Percentiles rank a stretch among this genome's conserved stretches.
Conservation (phyloP, 2,888 invertebrate genomes). For the Melieria crassipennis region DNA sequence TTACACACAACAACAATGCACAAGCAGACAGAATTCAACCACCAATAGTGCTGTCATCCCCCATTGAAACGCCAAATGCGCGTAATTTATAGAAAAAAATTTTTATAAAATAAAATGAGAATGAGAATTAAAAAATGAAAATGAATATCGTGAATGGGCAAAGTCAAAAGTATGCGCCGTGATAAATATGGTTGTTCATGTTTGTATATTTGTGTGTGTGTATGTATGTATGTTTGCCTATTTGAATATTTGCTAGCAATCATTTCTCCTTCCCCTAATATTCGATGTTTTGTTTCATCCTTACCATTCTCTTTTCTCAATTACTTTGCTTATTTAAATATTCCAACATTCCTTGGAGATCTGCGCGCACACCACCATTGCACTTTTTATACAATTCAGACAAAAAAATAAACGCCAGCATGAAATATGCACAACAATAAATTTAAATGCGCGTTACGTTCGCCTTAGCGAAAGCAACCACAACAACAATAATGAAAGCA, state of each 20-base stretch:
- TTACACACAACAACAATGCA: no score
- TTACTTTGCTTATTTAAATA: no score
- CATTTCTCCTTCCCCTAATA: no score
- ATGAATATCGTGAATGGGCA: background rate
- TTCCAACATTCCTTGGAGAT: no score
- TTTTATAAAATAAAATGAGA: background rate
- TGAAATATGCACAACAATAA: conserved; percentile 11
- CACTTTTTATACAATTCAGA: no score
- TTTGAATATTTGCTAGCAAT: no score
- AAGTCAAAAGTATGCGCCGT: background rate
- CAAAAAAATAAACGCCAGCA: conserved; percentile 27
- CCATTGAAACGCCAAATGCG: background rate
- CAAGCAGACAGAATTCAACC: background rate
- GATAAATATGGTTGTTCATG: background rate
- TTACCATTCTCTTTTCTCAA: no score
- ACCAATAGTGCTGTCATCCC: background rate
- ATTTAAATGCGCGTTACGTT: no score
- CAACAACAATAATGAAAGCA: background rate
- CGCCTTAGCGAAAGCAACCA: background rate
- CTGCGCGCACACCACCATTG: no score
- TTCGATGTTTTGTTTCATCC: no score
- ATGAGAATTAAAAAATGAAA: background rate
- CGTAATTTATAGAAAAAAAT: background rate
- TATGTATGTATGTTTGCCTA: background rate
- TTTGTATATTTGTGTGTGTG: background rate